A percentile compares a stretch with the other conserved stretches of the same genome.
Conservation (phyloP, 2,888 invertebrate species). For the Pocota personata region DNA sequence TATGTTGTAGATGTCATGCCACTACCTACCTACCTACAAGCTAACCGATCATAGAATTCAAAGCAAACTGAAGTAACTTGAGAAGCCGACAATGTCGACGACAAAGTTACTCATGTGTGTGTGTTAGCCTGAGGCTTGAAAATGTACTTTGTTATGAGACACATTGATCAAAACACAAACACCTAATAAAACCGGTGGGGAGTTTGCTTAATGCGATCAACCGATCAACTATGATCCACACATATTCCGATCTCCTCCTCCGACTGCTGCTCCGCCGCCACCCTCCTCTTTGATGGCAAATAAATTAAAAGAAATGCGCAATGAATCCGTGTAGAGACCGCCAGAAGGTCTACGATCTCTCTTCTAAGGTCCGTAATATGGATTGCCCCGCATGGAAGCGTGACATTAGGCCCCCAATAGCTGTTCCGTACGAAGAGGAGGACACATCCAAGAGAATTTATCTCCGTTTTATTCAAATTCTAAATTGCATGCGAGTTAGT, state of each 20-base stretch:
- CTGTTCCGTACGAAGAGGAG: conserved; percentile 36
- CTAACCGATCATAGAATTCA: conserved; percentile 51
- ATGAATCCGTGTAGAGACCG: conserved; percentile 58
- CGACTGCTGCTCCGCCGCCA: background rate
- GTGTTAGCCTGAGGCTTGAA: conserved; percentile 22
- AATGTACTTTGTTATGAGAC: conserved; percentile 66
- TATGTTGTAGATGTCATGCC: conserved; percentile 61
- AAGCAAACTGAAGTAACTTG: conserved; percentile 55
- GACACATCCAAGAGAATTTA: conserved; percentile 60
- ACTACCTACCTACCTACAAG: conserved; percentile 48
- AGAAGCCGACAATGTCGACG: conserved; percentile 44
- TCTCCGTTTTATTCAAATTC: conserved; percentile 63
- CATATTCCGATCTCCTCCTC: background rate
- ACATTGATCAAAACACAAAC: conserved; percentile 73
- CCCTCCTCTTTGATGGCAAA: conserved; percentile 22
- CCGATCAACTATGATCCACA: conserved; percentile 68
- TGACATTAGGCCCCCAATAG: conserved; percentile 60
- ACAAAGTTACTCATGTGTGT: conserved; percentile 37
- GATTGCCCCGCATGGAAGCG: conserved; percentile 70
- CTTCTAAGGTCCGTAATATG: conserved; percentile 45
- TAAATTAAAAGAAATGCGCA: conserved; percentile 67
- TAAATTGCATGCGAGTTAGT: conserved; percentile 34
- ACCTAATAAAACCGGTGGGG: conserved; percentile 72
- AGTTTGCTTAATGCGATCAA: conserved; percentile 70
- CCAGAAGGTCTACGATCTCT: conserved; percentile 69